Evolutionary conservation across 2,113 vertebrate genomes (phyloP).

Genomic region (Eira barbara): DNA sequence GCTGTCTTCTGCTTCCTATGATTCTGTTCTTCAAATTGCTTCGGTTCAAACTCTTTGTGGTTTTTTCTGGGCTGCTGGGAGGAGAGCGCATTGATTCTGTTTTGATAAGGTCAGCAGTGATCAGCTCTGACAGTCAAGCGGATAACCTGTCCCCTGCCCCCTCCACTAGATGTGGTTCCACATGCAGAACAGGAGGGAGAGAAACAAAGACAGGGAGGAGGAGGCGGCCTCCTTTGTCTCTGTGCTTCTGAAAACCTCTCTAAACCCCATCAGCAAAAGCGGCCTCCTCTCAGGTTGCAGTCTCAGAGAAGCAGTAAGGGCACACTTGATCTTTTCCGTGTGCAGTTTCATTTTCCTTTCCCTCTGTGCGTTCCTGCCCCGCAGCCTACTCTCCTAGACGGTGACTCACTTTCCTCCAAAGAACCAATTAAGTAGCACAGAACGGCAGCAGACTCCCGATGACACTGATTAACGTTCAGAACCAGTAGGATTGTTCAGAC

Average conservation of each 20-base stretch:
- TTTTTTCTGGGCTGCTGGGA: slow-evolving; percentile 72
- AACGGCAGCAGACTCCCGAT: background rate
- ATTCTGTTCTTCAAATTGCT: slow-evolving; percentile 79
- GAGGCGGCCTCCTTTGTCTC: slow-evolving; percentile 27
- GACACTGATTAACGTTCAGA: slow-evolving; percentile 58
- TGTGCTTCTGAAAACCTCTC: background rate
- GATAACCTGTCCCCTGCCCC: slow-evolving; percentile 73
- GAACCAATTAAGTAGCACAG: slow-evolving; percentile 65
- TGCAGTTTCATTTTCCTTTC: slow-evolving; percentile 20
- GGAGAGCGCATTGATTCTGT: slow-evolving; percentile 82
- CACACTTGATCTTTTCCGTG: background rate
- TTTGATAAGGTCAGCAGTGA: slow-evolving; percentile 87
- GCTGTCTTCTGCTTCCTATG: slow-evolving; percentile 57
- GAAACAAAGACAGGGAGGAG: background rate
- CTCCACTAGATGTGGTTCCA: slow-evolving; percentile 25
- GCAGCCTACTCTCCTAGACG: slow-evolving; percentile 14
- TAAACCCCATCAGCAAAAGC: slow-evolving; percentile 44
- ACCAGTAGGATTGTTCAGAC: slow-evolving; percentile 45
- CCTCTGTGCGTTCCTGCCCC: slow-evolving; percentile 26
- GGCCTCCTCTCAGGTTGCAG: background rate
- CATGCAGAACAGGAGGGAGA: slow-evolving; percentile 42
- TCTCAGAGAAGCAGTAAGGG: background rate
- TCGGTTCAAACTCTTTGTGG: slow-evolving; percentile 77
- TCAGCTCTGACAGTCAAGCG: slow-evolving; percentile 82
- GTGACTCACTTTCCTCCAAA: slow-evolving; percentile 71